Conservation (phyloP, 92 coral and sea anemone genomes). For the Parazoanthus darwini region DNA sequence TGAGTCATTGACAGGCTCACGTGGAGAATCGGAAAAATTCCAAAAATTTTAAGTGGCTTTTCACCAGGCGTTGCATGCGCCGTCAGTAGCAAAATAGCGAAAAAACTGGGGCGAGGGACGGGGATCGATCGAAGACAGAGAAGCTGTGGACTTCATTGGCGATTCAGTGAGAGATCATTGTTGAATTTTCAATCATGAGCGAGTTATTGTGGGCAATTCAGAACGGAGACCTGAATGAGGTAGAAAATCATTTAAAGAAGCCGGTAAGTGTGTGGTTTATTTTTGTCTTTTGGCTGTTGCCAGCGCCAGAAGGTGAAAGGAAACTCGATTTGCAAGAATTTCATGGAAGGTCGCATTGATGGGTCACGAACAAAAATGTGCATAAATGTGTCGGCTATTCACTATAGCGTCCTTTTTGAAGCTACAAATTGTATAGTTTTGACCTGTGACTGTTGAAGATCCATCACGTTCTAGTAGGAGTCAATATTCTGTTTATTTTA, state of each 20-base stretch:
- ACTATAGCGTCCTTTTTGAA: not conserved
- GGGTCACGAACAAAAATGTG: constrained; percentile 16
- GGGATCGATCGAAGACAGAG: not conserved
- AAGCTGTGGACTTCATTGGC: not conserved
- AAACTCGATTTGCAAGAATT: constrained; percentile 18
- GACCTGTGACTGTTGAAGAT: not conserved
- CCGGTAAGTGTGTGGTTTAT: constrained; percentile 24
- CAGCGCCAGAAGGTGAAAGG: constrained; percentile 3
- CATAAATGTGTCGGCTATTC: not conserved
- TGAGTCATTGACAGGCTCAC: no score
- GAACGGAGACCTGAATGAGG: constrained; percentile 26
- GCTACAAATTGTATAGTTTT: not conserved
- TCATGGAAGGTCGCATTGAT: constrained; percentile 6
- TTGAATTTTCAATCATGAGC: constrained; percentile 17
- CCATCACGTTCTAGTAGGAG: not conserved
- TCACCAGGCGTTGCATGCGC: not conserved
- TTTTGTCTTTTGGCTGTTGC: not conserved
- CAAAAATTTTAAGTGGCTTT: no score
- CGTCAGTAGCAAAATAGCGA: not conserved
- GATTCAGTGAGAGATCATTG: not conserved
- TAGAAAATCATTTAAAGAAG: constrained; percentile 12
- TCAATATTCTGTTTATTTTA: not conserved
- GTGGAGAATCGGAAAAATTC: not conserved
- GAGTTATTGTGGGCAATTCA: constrained; percentile 28
- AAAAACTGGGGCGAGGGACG: not conserved